Percentiles rank a stretch among this genome's conserved stretches.
Evolutionary conservation across 64 coral and sea anemone species (phyloP).

Genomic region (Montipora sp.): DNA sequence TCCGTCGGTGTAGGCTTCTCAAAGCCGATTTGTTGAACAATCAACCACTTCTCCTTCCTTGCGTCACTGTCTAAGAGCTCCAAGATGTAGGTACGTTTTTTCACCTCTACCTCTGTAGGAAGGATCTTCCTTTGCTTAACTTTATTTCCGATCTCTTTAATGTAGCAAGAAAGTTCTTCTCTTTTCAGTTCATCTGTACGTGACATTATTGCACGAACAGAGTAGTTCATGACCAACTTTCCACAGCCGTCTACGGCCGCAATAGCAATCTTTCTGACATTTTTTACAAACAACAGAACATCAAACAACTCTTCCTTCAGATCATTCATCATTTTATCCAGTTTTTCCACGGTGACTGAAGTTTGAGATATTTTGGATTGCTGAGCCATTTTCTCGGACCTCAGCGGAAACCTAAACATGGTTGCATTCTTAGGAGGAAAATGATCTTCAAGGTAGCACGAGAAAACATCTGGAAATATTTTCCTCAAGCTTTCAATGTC

Average conservation of each 20-base stretch:
- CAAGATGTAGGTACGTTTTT: conserved; percentile 60
- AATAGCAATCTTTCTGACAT: conserved; percentile 49
- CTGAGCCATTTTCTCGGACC: conserved; percentile 26
- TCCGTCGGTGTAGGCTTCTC: conserved; percentile 14
- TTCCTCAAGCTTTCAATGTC: conserved; percentile 37
- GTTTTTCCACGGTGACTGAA: neutral
- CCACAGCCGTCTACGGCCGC: conserved; percentile 8
- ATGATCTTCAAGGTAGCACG: conserved; percentile 54
- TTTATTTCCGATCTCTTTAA: conserved; percentile 39
- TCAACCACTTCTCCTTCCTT: conserved; percentile 49
- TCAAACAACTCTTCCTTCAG: conserved; percentile 57
- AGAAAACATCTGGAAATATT: conserved; percentile 73
- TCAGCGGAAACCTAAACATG: conserved; percentile 72
- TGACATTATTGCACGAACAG: conserved; percentile 18
- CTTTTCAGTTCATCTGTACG: conserved; percentile 7
- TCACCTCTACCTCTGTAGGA: neutral
- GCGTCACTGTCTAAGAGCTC: conserved; percentile 38
- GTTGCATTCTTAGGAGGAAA: conserved; percentile 55
- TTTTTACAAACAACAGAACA: conserved; percentile 69
- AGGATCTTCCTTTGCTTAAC: conserved; percentile 6
- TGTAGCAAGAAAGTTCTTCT: conserved; percentile 31
- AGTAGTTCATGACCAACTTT: neutral
- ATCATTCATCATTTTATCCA: conserved; percentile 39
- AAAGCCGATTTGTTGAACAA: conserved; percentile 74
- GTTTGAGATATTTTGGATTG: conserved; percentile 17